Base-by-base conservation (phyloP, 2,888 invertebrate genomes). In the Acanthosepion lycidas region DNA sequence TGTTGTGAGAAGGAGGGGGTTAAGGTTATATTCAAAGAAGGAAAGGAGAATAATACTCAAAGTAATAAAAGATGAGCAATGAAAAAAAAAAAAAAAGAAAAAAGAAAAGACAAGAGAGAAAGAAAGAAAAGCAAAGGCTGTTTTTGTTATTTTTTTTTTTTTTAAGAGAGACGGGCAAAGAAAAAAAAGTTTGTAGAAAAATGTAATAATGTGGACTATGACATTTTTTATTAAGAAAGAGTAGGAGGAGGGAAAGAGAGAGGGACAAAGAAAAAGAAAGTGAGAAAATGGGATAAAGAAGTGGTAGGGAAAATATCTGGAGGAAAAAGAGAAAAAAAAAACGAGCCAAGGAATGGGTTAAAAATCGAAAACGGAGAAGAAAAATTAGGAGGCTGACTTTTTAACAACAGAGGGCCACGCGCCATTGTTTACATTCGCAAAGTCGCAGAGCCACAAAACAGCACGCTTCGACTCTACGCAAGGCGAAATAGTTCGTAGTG, bases 391-490 rank as follows among this genome's bases (percentile, higher is more conserved):
- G 55, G 55, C 55, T 55, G 55, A 18, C 55, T 55, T 55, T 55
- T 55, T 55, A 18, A 55, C 15, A 55, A 55, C 55, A 91, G 33
- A 91, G 91, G 48, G 51, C 49, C 92, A 92, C 92, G 92, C 92
- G 92, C 92, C 92, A 92, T 92, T 92, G 92, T 92, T 92, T 92
- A 92, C 92, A 92, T 92, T 92, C 92, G 78, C 78, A 78, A 78
- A 78, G 78, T 78, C 78, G n/a, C 78, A 78, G 78, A 78, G n/a
- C 78, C 12, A n/a, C 78, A 78, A 78, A 78, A 78, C 28, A 78
- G 28, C 78, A 78, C 78, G 28, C 78, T 28, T 78, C 78, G 15
- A 78, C 78, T 78, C 78, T 78, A 78, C 78, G 78, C 78, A n/a
- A 78, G 78, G n/a, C 8, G 28, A 78, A 78, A 78, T 78, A 78